Conservation (phyloP, 2,797 vertebrate genomes). For the Balearica regulorum region DNA sequence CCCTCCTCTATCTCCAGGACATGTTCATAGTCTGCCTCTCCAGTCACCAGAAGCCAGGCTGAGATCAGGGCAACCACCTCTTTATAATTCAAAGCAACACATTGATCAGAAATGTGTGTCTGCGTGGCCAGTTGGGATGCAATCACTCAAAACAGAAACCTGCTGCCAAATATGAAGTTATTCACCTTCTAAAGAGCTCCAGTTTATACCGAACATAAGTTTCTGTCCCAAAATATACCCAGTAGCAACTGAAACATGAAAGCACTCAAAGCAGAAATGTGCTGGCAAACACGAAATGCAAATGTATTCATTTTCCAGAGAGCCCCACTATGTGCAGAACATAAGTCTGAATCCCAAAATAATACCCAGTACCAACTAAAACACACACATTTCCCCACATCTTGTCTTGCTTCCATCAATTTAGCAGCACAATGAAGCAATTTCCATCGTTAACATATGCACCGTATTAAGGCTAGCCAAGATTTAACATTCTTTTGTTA, state of each 20-base stretch:
- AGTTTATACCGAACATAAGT: background rate
- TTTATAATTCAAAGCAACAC: background rate
- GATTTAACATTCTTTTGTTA: background rate
- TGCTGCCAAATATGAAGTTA: background rate
- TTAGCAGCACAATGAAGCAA: background rate
- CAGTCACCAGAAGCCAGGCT: background rate
- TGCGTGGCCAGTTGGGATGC: fast-evolving
- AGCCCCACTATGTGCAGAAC: background rate
- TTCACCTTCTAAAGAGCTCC: background rate
- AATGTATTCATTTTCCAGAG: background rate
- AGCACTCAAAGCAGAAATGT: background rate
- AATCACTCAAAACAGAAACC: background rate
- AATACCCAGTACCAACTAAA: background rate
- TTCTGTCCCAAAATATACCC: background rate
- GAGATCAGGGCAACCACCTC: background rate
- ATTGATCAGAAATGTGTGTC: fast-evolving
- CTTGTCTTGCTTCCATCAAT: background rate
- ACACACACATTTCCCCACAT: background rate
- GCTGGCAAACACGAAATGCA: constrained; percentile 27
- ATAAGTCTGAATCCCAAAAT: background rate
- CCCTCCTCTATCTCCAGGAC: background rate
- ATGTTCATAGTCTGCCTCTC: background rate
- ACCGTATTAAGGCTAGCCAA: background rate
- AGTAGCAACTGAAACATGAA: background rate
- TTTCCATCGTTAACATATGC: background rate